Conservation (phyloP, 2,888 invertebrate genomes). For the Lymantria monacha region DNA sequence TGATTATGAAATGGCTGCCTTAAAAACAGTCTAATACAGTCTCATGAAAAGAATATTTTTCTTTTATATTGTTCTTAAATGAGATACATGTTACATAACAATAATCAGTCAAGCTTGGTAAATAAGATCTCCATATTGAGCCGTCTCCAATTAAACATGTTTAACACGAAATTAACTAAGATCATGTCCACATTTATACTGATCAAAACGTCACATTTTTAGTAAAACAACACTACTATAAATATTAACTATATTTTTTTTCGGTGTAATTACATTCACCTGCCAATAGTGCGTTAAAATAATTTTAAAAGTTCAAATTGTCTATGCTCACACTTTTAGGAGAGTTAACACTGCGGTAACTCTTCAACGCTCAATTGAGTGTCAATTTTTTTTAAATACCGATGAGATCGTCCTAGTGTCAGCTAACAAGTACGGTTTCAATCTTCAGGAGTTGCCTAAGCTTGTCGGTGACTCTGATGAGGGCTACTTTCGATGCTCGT, state of each 20-base stretch:
- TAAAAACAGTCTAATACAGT: slow-evolving; percentile 61
- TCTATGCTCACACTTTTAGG: no score
- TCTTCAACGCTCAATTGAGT: no score
- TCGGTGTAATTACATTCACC: not conserved
- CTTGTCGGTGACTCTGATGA: slow-evolving; percentile 92
- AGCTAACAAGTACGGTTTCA: slow-evolving; percentile 88
- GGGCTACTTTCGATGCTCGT: slow-evolving; percentile 89
- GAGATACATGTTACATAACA: slow-evolving; percentile 67
- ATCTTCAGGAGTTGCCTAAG: slow-evolving; percentile 91
- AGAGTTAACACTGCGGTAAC: no score
- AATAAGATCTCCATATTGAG: slow-evolving; percentile 67
- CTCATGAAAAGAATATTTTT: slow-evolving; percentile 67
- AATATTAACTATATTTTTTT: not conserved
- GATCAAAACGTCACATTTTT: not conserved
- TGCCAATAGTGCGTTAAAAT: not conserved
- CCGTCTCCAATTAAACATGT: slow-evolving; percentile 42
- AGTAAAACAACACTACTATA: not conserved
- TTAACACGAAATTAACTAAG: slow-evolving; percentile 5
- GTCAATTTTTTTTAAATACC: not conserved
- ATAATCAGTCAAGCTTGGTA: slow-evolving; percentile 68
- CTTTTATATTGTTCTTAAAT: slow-evolving; percentile 68
- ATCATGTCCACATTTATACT: not conserved
- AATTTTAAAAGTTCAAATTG: no score
- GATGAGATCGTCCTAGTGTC: slow-evolving; percentile 54
- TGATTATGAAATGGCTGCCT: slow-evolving; percentile 63